phyloP scores from a whole-genome alignment of 2,113 vertebrate genomes.

The Passer montanus region DNA sequence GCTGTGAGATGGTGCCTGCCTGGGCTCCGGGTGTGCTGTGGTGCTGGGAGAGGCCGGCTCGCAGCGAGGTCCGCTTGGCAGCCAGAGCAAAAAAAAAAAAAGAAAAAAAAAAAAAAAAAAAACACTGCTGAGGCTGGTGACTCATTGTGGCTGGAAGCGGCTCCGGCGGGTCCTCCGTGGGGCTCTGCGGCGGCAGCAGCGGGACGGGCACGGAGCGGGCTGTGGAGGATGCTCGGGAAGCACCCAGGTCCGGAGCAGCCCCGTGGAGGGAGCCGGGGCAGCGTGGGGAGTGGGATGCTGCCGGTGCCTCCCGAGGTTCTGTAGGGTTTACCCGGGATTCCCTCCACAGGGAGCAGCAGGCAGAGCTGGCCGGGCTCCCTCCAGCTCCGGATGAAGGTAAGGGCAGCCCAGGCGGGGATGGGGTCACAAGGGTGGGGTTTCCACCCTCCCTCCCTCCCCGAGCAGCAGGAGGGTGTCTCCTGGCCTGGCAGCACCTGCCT shows the following conservation, averaged over 20 bases:
- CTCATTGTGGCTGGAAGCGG: constrained; percentile 44
- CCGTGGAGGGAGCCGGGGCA: background rate
- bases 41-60: background rate
- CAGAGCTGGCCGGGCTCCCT: background rate
- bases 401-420: background rate
- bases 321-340: background rate
- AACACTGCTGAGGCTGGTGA: constrained; percentile 29
- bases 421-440: background rate
- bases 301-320: background rate
- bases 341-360: constrained; percentile 18
- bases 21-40: background rate
- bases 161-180: background rate
- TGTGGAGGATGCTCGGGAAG: background rate
- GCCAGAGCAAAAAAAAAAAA: background rate
- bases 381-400: background rate
- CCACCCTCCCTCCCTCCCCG: background rate
- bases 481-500: background rate
- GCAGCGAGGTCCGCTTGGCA: background rate
- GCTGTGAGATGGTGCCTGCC: background rate
- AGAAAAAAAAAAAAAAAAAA: background rate
- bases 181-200: background rate
- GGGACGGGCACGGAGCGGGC: background rate
- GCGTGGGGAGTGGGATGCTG: background rate
- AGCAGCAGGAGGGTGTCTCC: background rate
- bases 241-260: background rate